Evolutionary conservation across 2,888 invertebrate genomes (phyloP).

Genomic region (Trisateles emortualis): DNA sequence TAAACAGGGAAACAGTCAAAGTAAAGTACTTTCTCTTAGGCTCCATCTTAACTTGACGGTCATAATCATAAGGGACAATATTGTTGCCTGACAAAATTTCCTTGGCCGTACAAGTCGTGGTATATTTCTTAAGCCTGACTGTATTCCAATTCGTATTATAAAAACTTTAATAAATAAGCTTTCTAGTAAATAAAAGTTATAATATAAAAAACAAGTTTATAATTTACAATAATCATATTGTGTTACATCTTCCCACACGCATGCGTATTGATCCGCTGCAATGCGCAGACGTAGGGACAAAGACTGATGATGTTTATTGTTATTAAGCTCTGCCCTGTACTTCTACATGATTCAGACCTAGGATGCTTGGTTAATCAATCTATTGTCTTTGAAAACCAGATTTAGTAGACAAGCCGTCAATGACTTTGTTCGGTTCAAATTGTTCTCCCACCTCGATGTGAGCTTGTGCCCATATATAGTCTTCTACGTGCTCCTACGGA

Average conservation of each 20-base stretch:
- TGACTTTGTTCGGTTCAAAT: neutral
- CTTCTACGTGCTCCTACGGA: neutral
- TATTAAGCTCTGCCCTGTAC: constrained; percentile 16
- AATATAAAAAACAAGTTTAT: constrained; percentile 50
- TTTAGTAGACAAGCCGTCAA: neutral
- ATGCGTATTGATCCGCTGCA: constrained; percentile 34
- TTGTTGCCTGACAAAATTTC: no score
- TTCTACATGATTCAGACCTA: constrained; percentile 11
- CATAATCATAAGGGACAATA: no score
- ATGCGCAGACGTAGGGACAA: constrained; percentile 22
- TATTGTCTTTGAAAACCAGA: constrained; percentile 24
- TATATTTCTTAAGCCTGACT: no score
- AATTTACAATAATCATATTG: constrained; percentile 54
- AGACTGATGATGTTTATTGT: constrained; percentile 33
- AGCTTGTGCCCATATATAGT: neutral
- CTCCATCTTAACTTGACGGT: no score
- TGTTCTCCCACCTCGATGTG: neutral
- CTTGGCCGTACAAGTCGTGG: no score
- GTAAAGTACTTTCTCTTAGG: no score
- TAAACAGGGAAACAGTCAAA: no score
- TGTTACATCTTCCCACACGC: constrained; percentile 60
- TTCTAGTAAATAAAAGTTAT: constrained; percentile 52
- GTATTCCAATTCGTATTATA: neutral
- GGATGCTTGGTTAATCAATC: constrained; percentile 29
- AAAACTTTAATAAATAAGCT: constrained; percentile 19